Evolutionary conservation across 2,888 invertebrate species (phyloP), one percentile per base, ranked within the genome.

Genomic region (Drosophila limbata): DNA sequence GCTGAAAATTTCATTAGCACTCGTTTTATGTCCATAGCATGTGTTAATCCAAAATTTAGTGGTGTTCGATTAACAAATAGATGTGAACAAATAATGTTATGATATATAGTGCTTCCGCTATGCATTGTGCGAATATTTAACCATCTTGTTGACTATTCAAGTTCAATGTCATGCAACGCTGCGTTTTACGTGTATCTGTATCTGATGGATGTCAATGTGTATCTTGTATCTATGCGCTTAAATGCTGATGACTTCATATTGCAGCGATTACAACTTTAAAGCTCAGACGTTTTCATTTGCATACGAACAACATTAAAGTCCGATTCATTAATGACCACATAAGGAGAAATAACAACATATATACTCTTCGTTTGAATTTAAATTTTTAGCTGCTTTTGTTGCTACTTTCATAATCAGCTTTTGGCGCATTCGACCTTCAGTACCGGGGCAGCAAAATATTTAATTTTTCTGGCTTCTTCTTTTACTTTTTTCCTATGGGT

Each of bases 331-430:
- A 70, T 69, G 52, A 55, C n/a, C 59, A 69, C 60, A 62, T 63
- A 55, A 60, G 62, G 47, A 59, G 62, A 47, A 63, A 44, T 19
- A 66, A 28, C 25, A 53, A 25, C 33, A 37, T 15, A 39, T 40
- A 69, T 31, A 53, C 47, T 40, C 25, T 52, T 61, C 47, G 40
- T 3, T 17, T 33, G 65, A 76, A 57, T 75, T 69, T 42, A 59
- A 69, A 59, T 61, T 76, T 55, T 21, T 13, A 47, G 47, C 39
- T 39, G 62, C 21, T 47, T 69, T 78, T 71, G 84, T 81, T 67
- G 75, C 72, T 63, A 86, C 84, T 84, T 84, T 84, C 87, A 86
- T 68, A 81, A 84, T 69, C 75, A 60, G 62, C 10, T 72, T 70
- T 75, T 74, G 65, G 64, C 64, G 57, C 53, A 62, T 77, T 77